Percentiles rank a stretch among this genome's conserved stretches.
Conservation (phyloP, 2,888 invertebrate species). For the Cancer borealis region DNA sequence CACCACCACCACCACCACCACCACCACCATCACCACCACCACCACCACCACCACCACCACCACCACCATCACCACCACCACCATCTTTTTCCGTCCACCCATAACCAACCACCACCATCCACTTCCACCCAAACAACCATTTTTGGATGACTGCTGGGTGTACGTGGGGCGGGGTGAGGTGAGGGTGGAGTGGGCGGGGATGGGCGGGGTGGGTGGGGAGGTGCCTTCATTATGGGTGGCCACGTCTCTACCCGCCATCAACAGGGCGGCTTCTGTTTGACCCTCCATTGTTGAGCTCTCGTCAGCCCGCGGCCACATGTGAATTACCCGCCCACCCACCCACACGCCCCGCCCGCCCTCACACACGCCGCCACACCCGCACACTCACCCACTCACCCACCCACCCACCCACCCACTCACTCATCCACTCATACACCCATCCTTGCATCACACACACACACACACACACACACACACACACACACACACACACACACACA, state of each 20-base stretch:
- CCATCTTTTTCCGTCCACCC: background rate
- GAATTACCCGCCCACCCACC: constrained; percentile 10
- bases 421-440: background rate
- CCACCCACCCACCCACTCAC: background rate
- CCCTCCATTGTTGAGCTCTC: background rate
- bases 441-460: background rate
- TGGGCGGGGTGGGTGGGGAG: background rate
- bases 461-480: background rate
- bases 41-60: background rate
- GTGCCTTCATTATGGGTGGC: constrained; percentile 26
- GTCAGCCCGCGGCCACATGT: constrained; percentile 18
- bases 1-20: background rate
- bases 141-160: background rate
- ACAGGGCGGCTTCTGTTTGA: constrained; percentile 34
- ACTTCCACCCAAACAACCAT: background rate
- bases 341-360: background rate
- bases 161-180: background rate
- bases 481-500: background rate
- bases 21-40: background rate
- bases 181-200: background rate
- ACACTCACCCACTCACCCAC: background rate
- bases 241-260: constrained; percentile 18
- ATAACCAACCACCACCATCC: background rate
- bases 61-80: background rate
- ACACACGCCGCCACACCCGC: background rate